Conservation (phyloP, 2,113 vertebrate genomes). For the Rhinolophus sinicus region DNA sequence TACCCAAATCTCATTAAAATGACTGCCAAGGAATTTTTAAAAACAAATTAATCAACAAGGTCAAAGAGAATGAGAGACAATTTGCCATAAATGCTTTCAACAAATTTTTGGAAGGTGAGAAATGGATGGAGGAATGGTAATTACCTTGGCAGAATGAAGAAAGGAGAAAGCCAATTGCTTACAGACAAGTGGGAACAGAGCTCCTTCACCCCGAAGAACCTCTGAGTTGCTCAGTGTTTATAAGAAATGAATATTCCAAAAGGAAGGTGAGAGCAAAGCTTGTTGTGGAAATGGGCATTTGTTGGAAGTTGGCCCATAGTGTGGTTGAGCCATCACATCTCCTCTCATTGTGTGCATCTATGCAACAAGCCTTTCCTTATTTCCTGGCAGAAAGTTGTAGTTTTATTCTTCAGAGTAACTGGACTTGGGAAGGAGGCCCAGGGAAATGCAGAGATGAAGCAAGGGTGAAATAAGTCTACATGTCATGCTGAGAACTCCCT, state of each 20-base stretch:
- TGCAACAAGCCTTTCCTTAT: background rate
- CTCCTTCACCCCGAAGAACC: background rate
- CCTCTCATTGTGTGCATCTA: background rate
- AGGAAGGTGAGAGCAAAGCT: background rate
- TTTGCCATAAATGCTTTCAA: slow-evolving; percentile 58
- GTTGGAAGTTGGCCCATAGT: background rate
- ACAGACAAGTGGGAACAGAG: slow-evolving; percentile 63
- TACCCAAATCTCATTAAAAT: slow-evolving; percentile 46
- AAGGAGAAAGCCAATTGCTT: slow-evolving; percentile 59
- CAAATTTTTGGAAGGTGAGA: slow-evolving; percentile 71
- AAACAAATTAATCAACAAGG: slow-evolving; percentile 42
- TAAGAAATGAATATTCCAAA: background rate
- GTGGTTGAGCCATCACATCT: background rate
- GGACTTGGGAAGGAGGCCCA: background rate
- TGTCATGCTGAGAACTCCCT: background rate
- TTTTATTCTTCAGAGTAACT: background rate
- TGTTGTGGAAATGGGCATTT: background rate
- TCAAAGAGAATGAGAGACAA: slow-evolving; percentile 55
- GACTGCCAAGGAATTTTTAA: background rate
- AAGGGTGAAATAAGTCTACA: background rate
- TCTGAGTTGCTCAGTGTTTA: background rate
- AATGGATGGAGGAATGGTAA: slow-evolving; percentile 48
- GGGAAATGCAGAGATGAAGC: background rate
- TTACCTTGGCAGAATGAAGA: slow-evolving; percentile 63
- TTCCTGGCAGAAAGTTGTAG: background rate